Base-by-base conservation (phyloP, 1,140 invertebrate species). In the Trichonephila inaurata region DNA sequence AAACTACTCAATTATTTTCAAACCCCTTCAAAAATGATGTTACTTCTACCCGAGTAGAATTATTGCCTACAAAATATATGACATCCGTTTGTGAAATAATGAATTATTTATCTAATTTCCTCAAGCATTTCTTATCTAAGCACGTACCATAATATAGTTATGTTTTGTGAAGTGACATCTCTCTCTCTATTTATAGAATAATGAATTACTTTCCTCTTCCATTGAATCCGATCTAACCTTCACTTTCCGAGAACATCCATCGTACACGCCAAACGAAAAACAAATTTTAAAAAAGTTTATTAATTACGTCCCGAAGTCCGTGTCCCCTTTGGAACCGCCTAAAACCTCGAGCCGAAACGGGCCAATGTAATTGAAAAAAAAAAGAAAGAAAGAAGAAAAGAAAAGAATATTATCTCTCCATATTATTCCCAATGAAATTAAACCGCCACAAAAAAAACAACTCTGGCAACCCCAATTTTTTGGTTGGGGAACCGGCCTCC, bases 361-460 rank as follows among this genome's bases (percentile, higher is more conserved):
- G 3, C 28, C 28, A 28, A 69, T 69, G n/a, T 69, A 69, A 69
- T 69, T 69, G 72, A 19, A 77, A 77, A 40, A 69, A n/a, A 69
- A n/a, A 66, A 66, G 10, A 40, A 51, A 51, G 44, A 51, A 51
- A 6, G 0, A 12, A 51, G 62, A 21, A 64, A 64, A 64, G 21
- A 62, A 64, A 64, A 64, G 62, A 21, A 77, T 33, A 77, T 77
- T 77, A 77, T 77, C 72, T 77, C 33, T 33, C 72, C 72, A 77
- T 77, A 77, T 77, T 77, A 77, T 77, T 77, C 72, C 72, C 72
- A 77, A 77, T 77, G 72, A 77, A 77, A 77, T 77, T 77, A 77
- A 77, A 77, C 40, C 72, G 72, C 40, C 33, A 40, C 24, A 40
- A 77, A 77, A 77, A 16, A 77, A 77, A 16, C 72, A 77, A 33